These are phyloP conservation scores for Etheostoma cragini DNA, from an alignment of 2,113 vertebrate genomes.

Conservation along the genomic window DNA sequence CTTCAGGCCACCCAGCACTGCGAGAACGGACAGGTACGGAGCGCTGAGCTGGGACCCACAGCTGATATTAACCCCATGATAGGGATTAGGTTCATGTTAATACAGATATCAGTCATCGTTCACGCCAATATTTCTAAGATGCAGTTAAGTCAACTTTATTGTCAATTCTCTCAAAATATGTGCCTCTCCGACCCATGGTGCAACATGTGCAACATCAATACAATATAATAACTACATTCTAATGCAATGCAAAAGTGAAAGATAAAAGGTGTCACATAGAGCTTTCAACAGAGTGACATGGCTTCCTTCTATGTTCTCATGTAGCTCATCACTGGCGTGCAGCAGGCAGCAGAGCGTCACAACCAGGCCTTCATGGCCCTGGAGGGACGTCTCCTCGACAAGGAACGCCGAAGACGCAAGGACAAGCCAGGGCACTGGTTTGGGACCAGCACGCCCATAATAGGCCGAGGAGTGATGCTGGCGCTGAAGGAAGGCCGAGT, in stretches of 20 bases:
- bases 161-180: too few relatives aligned
- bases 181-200: too few relatives aligned
- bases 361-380: conserved; percentile 98
- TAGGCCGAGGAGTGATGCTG: conserved; percentile 96
- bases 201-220: too few relatives aligned
- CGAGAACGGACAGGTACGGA: conserved; percentile 89
- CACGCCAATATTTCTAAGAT: not conserved
- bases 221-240: too few relatives aligned
- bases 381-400: conserved; percentile 94
- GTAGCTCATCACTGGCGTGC: conserved; percentile 95
- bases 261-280: too few relatives aligned
- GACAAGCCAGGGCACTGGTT: conserved; percentile 98
- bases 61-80: not conserved
- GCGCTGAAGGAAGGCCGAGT: conserved; percentile 95
- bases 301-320: not conserved
- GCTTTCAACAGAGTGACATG: not conserved
- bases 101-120: not conserved
- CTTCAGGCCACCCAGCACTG: conserved; percentile 94
- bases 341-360: conserved; percentile 96
- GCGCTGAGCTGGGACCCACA: conserved; percentile 1
- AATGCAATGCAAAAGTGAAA: too few relatives aligned
- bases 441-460: conserved; percentile 92
- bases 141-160: not conserved
- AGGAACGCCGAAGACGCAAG: conserved; percentile 87
- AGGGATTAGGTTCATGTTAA: not conserved